These are phyloP conservation scores for Papilio aristodemus DNA, from an alignment of 1,140 invertebrate species.

Conservation along the genomic window DNA sequence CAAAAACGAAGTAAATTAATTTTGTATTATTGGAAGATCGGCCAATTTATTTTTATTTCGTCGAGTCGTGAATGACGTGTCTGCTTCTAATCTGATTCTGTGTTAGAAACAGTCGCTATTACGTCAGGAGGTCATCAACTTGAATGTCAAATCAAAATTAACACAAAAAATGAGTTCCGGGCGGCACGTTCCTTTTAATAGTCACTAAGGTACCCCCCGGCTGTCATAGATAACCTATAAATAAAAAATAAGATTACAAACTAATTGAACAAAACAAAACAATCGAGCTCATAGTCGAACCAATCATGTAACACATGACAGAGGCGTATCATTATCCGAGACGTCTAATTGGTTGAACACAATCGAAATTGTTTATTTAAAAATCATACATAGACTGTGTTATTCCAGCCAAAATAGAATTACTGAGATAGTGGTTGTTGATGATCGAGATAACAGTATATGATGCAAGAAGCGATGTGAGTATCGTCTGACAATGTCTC, in stretches of 20 bases:
- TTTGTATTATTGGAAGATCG: too few relatives aligned
- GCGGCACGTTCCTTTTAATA: neutral
- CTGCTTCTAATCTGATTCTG: too few relatives aligned
- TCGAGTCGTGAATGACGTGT: too few relatives aligned
- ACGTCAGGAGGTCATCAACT: too few relatives aligned
- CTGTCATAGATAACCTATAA: constrained; percentile 1
- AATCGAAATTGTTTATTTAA: constrained; percentile 21
- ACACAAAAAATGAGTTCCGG: too few relatives aligned
- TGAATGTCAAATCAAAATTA: too few relatives aligned
- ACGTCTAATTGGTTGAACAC: neutral
- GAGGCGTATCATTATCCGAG: constrained; percentile 14
- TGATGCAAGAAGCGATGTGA: constrained; percentile 5
- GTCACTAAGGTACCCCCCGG: neutral
- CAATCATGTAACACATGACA: neutral
- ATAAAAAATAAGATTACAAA: neutral
- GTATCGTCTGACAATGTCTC: neutral
- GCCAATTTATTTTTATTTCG: too few relatives aligned
- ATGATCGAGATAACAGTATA: constrained; percentile 7
- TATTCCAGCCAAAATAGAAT: constrained; percentile 25
- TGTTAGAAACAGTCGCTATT: too few relatives aligned
- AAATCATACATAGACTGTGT: neutral
- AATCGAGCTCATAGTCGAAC: neutral
- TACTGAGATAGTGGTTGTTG: neutral
- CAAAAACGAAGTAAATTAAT: too few relatives aligned
- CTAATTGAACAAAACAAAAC: neutral